Base-by-base conservation (phyloP, 2,888 invertebrate genomes). In the Torymus auratus region DNA sequence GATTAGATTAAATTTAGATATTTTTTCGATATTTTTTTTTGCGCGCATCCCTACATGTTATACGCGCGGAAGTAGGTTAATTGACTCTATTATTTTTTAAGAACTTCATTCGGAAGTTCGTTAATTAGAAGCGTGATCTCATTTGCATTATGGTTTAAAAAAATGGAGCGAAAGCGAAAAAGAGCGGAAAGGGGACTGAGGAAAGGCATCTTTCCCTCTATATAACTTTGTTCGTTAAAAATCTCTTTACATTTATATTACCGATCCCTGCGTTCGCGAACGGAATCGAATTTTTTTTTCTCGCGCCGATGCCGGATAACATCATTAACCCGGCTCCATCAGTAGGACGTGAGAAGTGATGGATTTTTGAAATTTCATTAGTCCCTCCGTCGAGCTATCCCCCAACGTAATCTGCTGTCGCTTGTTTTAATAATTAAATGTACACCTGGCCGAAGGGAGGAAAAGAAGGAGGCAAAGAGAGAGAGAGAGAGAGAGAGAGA, bases 361-460 rank as follows among this genome's bases (percentile, higher is more conserved):
- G 28, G 28, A 28, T 28, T 28, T 28, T 28, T 28, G 28, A 28
- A 28, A 28, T 28, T 28, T 28, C 28, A 28, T 28, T 28, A 28
- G 28, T 28, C 28, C 28, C 7, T 2, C 28, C 28, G 28, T 28
- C 28, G 28, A 28, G 28, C 28, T 2, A 28, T 28, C 3, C 7
- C 28, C 28, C 28, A 28, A 61, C 28, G 55, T 50, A 72, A 53
- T 62, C n/a, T 28, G n/a, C 52, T 55, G 15, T 55, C 53, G 68
- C 61, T 76, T 76, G 68, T 41, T 61, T 76, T 76, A 76, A 76
- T 69, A 76, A 76, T 76, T 76, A 69, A 76, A 69, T 61, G 61
- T 69, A 69, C 69, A 61, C 62, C 76, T 62, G 55, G 50, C 28
- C 28, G 28, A 28, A 28, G 28, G 28, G 28, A 1, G 3, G 28